A percentile compares a stretch with the other conserved stretches of the same genome.
phyloP scores from a whole-genome alignment of 2,113 vertebrate species.

The Atherinomorus stipes region DNA sequence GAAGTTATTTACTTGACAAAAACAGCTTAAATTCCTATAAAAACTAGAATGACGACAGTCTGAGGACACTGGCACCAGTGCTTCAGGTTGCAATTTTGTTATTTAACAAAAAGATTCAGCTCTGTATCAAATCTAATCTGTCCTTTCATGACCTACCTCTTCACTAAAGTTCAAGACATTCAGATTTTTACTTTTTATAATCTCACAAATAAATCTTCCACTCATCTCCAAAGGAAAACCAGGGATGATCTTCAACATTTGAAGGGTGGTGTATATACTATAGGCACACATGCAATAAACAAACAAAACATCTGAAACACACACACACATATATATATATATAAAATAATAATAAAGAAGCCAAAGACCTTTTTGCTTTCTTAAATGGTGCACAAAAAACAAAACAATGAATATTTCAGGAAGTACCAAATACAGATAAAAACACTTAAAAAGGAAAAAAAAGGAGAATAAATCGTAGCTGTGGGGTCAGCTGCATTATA shows the following conservation, averaged over 20 bases:
- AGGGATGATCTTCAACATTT: neutral
- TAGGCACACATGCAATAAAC: constrained; percentile 12
- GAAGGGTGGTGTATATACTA: neutral
- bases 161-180: neutral
- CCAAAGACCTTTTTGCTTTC: constrained; percentile 19
- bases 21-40: neutral
- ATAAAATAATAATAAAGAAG: neutral
- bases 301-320: neutral
- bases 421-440: constrained; percentile 37
- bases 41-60: neutral
- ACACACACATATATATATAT: constrained; percentile 3
- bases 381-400: constrained; percentile 31
- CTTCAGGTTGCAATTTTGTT: no score
- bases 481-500: constrained; percentile 11
- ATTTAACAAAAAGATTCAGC: no score
- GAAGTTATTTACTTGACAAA: neutral
- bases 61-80: no score
- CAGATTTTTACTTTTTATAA: neutral
- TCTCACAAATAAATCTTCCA: neutral
- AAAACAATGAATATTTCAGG: constrained; percentile 14
- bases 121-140: neutral
- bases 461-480: constrained; percentile 14
- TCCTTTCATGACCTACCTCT: neutral
- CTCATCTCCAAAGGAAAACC: neutral
- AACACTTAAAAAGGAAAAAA: constrained; percentile 31